Evolutionary conservation across 2,113 vertebrate genomes (phyloP).

Genomic region (Pollachius pollachius): DNA sequence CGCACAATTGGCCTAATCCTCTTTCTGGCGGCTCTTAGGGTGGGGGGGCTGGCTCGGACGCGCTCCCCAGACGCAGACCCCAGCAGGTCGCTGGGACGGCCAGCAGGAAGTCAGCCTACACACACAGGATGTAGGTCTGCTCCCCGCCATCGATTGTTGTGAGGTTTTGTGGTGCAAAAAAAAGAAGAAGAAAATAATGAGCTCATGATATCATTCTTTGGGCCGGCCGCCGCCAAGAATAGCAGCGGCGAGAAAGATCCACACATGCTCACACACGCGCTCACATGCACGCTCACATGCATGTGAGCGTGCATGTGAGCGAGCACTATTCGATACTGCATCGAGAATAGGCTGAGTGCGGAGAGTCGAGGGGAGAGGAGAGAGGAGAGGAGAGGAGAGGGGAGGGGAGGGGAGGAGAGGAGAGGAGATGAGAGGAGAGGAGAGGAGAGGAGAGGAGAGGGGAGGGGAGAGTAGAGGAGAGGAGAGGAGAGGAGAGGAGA

Average conservation of each 20-base stretch:
- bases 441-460: too few relatives aligned
- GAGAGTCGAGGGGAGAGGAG: too few relatives aligned
- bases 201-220: slow-evolving; percentile 35
- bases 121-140: slow-evolving; percentile 43
- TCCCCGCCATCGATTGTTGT: slow-evolving; percentile 6
- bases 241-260: slow-evolving; percentile 27
- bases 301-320: not conserved
- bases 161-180: too few relatives aligned
- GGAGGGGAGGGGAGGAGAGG: too few relatives aligned
- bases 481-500: too few relatives aligned
- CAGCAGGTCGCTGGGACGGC: slow-evolving; percentile 36
- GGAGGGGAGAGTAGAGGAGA: too few relatives aligned
- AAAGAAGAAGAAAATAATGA: too few relatives aligned
- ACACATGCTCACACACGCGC: not conserved
- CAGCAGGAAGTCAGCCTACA: slow-evolving; percentile 45
- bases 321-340: not conserved
- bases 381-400: slow-evolving; percentile 43
- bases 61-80: slow-evolving; percentile 30
- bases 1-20: slow-evolving; percentile 26
- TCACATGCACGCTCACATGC: not conserved
- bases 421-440: too few relatives aligned
- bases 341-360: too few relatives aligned
- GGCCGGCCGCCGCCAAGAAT: slow-evolving; percentile 25
- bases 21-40: slow-evolving; percentile 9
- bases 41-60: too few relatives aligned